phyloP scores from a whole-genome alignment of 2,797 vertebrate species.

The Myotis findleyi region DNA sequence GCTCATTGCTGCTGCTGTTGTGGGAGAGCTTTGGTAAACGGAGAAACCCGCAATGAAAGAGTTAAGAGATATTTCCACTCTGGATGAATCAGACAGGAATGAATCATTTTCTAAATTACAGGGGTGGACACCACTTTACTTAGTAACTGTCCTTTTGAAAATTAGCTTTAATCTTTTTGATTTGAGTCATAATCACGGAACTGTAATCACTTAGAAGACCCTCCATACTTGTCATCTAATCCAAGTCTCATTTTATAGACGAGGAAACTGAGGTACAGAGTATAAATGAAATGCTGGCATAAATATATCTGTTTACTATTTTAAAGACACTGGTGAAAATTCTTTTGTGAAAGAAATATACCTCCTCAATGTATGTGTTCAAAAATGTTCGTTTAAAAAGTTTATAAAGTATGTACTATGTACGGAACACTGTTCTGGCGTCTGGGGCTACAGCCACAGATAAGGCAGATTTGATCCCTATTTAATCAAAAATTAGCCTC shows the following conservation, averaged over 20 bases:
- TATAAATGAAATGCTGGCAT: background rate
- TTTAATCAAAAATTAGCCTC: background rate
- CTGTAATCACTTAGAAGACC: slow-evolving; percentile 40
- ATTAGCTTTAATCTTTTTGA: slow-evolving; percentile 62
- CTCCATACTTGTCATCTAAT: background rate
- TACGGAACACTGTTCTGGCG: background rate
- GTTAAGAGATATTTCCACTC: slow-evolving; percentile 8
- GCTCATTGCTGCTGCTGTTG: background rate
- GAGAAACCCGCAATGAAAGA: background rate
- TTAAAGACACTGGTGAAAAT: background rate
- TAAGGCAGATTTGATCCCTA: background rate
- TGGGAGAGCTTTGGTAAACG: background rate
- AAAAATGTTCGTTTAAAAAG: background rate
- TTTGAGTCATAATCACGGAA: slow-evolving; percentile 49
- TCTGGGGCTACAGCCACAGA: background rate
- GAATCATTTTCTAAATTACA: slow-evolving; percentile 73
- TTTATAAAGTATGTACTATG: background rate
- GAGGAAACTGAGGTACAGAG: slow-evolving; percentile 37
- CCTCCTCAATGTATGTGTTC: background rate
- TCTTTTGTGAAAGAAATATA: background rate
- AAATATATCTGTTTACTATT: slow-evolving; percentile 38
- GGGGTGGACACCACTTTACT: slow-evolving; percentile 63
- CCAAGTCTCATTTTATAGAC: background rate
- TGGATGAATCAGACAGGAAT: slow-evolving; percentile 59
- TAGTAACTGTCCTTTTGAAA: slow-evolving; percentile 71